phyloP scores from a whole-genome alignment of 2,113 vertebrate species.

The Cryptomyrus ogoouensis region DNA sequence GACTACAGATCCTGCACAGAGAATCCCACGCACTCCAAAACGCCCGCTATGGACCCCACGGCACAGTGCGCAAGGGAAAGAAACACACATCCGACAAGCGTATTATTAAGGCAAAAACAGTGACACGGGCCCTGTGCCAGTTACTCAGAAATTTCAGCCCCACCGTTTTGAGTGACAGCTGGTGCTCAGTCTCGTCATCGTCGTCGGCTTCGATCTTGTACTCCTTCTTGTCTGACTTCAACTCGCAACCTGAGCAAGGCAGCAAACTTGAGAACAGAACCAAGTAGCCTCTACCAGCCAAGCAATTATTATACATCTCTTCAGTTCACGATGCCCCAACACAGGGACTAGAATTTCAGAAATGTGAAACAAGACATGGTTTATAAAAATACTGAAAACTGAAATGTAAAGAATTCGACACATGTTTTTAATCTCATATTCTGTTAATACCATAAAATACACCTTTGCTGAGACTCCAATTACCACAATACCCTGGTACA shows the following conservation, averaged over 20 bases:
- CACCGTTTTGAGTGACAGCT: constrained; percentile 68
- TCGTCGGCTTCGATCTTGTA: constrained; percentile 61
- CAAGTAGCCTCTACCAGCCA: not conserved
- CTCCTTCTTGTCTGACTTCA: constrained; percentile 61
- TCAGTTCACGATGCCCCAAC: not conserved
- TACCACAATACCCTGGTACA: not conserved
- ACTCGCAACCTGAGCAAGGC: constrained; percentile 53
- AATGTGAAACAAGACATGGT: not conserved
- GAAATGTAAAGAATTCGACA: not conserved
- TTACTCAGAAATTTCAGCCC: constrained; percentile 8
- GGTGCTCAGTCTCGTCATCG: constrained; percentile 66
- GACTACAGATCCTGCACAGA: not conserved
- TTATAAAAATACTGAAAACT: not conserved
- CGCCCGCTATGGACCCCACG: not conserved
- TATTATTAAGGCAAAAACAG: not conserved
- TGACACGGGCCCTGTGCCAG: too few species aligned
- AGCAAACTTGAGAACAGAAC: not conserved
- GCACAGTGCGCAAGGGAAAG: not conserved
- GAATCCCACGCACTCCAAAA: not conserved
- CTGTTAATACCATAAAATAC: not conserved
- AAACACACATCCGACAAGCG: not conserved
- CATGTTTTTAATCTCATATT: not conserved
- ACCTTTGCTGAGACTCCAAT: not conserved
- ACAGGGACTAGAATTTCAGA: not conserved
- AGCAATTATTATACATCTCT: not conserved